phyloP scores from a whole-genome alignment of 1,140 invertebrate species.

The Megalonaias nervosa region DNA sequence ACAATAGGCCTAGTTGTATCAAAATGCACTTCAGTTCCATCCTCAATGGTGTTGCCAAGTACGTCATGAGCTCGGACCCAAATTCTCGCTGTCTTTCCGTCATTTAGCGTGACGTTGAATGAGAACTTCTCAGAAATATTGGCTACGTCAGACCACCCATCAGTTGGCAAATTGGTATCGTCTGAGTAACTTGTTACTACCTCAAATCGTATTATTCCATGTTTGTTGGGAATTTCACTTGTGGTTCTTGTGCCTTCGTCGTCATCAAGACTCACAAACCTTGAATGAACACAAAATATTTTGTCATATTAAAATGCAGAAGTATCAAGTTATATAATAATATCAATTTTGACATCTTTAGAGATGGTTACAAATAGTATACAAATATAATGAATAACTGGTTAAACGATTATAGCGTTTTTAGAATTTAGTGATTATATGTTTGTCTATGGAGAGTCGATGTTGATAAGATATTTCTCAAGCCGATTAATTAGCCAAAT shows the following conservation, averaged over 20 bases:
- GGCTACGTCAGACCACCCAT: too few species aligned
- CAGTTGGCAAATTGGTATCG: background rate
- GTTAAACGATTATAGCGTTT: too few species aligned
- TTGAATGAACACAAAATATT: background rate
- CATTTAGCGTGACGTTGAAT: background rate
- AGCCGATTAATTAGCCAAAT: too few species aligned
- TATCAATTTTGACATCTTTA: too few species aligned
- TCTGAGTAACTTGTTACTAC: slow-evolving; percentile 2
- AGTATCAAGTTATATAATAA: too few species aligned
- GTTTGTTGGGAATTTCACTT: slow-evolving; percentile 9
- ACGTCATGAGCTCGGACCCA: slow-evolving; percentile 28
- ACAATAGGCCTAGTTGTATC: slow-evolving; percentile 14
- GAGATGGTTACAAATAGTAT: too few species aligned
- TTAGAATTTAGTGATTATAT: too few species aligned
- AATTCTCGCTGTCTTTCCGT: slow-evolving; percentile 12
- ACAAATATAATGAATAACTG: too few species aligned
- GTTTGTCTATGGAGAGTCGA: too few species aligned
- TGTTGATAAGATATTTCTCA: too few species aligned
- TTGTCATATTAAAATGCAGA: too few species aligned
- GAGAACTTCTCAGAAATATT: background rate
- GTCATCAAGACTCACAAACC: slow-evolving; percentile 13
- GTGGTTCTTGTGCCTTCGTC: slow-evolving; percentile 4
- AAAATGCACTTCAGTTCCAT: slow-evolving; percentile 25
- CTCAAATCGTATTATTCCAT: slow-evolving; percentile 29
- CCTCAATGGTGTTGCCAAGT: slow-evolving; percentile 9